phyloP scores from a whole-genome alignment of 2,113 vertebrate genomes.

The Tetrax tetrax region DNA sequence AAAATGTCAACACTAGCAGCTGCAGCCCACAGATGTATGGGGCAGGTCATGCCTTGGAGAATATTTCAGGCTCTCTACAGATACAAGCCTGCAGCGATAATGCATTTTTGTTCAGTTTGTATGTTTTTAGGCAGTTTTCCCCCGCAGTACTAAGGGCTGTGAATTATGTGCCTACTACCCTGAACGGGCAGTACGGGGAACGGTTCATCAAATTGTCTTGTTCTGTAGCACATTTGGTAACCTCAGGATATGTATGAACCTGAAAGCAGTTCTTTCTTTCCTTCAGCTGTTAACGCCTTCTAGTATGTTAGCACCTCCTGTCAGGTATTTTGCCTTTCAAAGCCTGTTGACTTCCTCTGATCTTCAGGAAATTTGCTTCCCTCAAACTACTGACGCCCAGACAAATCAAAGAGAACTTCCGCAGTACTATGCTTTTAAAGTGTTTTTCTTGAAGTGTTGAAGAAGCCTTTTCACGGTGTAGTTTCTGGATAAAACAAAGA shows the following conservation, averaged over 20 bases:
- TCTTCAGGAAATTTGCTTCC: background rate
- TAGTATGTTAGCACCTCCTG: background rate
- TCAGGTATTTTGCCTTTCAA: conserved; percentile 36
- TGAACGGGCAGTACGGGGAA: background rate
- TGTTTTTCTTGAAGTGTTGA: background rate
- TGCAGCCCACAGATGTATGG: background rate
- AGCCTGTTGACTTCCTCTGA: background rate
- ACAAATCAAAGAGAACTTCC: background rate
- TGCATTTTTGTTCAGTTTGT: background rate
- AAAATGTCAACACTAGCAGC: background rate
- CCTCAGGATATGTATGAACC: background rate
- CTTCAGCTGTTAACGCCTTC: background rate
- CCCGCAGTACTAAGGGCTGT: background rate
- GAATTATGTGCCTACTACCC: background rate
- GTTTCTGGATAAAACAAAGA: background rate
- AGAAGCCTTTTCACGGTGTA: background rate
- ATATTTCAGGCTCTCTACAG: background rate
- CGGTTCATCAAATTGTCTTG: background rate
- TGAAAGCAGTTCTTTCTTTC: conserved; percentile 23
- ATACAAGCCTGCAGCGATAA: background rate
- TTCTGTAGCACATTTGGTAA: background rate
- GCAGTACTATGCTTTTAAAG: background rate
- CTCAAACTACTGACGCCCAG: background rate
- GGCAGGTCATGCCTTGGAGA: background rate
- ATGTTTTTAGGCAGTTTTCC: background rate